A percentile compares a stretch with the other conserved stretches of the same genome.
These are phyloP conservation scores for Papilio helenus DNA, from an alignment of 1,140 invertebrate genomes.

Conservation along the genomic window DNA sequence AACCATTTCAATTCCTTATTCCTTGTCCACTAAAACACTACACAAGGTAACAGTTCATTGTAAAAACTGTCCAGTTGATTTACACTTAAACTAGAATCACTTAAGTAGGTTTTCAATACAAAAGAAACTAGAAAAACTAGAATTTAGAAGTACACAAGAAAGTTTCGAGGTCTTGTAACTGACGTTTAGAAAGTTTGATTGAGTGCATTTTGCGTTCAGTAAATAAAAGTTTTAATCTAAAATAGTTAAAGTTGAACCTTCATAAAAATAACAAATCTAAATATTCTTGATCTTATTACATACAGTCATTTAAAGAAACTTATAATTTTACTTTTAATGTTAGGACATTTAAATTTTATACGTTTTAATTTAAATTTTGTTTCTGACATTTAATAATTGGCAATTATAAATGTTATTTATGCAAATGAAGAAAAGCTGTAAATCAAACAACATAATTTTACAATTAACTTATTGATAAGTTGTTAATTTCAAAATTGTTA, in stretches of 20 bases:
- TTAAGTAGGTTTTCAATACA: conserved; percentile 38
- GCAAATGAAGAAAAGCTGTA: no score
- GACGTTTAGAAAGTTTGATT: conserved; percentile 79
- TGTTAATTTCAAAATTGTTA: neutral
- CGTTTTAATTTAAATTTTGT: conserved; percentile 8
- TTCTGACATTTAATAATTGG: neutral
- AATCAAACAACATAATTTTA: no score
- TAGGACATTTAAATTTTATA: conserved; percentile 35
- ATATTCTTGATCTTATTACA: neutral
- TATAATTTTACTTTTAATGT: conserved; percentile 23
- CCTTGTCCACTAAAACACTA: conserved; percentile 40
- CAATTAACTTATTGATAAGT: neutral
- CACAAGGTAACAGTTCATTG: conserved; percentile 13
- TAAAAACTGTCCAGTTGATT: conserved; percentile 9
- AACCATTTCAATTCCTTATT: conserved; percentile 63
- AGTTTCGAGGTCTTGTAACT: conserved; percentile 76
- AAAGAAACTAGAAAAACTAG: conserved; percentile 77
- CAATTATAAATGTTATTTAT: neutral
- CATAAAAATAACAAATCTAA: neutral
- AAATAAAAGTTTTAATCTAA: conserved; percentile 9
- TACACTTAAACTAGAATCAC: conserved; percentile 16
- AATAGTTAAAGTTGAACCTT: conserved; percentile 31
- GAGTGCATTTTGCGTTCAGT: conserved; percentile 58
- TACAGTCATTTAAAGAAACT: neutral
- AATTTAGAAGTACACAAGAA: conserved; percentile 65